Evolutionary conservation across 2,113 vertebrate genomes (phyloP).

Genomic region (Zosterops pallidus): DNA sequence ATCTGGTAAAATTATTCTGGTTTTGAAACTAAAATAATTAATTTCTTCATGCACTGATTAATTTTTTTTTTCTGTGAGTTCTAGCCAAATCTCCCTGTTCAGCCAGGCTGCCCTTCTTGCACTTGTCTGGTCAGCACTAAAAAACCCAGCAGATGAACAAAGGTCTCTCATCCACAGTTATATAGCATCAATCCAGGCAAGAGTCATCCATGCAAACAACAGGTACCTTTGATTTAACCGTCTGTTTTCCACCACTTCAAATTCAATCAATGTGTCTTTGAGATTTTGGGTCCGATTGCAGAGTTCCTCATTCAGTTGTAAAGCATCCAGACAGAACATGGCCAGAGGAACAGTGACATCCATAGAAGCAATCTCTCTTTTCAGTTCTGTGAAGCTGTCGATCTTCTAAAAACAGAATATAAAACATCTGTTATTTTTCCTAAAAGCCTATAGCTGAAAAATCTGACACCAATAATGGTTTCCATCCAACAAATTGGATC

Average conservation of each 20-base stretch:
- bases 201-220: neutral
- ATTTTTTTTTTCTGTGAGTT: neutral
- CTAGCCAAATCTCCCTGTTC: neutral
- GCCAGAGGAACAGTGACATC: slow-evolving; percentile 82
- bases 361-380: slow-evolving; percentile 82
- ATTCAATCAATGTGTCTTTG: slow-evolving; percentile 78
- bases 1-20: neutral
- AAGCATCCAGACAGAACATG: slow-evolving; percentile 86
- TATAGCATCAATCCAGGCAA: neutral
- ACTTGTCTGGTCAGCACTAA: neutral
- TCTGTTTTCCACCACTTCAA: slow-evolving; percentile 82
- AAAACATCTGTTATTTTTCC: neutral
- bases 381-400: slow-evolving; percentile 71
- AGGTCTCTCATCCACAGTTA: neutral
- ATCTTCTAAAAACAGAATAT: slow-evolving; percentile 77
- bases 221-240: slow-evolving; percentile 80
- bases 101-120: neutral
- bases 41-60: neutral
- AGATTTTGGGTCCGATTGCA: slow-evolving; percentile 77
- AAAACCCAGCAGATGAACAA: neutral
- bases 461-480: neutral
- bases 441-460: neutral
- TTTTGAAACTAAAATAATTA: neutral
- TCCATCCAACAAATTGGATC: neutral
- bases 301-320: slow-evolving; percentile 81